Conservation (phyloP, 2,113 vertebrate species). For the Tiliqua scincoides region DNA sequence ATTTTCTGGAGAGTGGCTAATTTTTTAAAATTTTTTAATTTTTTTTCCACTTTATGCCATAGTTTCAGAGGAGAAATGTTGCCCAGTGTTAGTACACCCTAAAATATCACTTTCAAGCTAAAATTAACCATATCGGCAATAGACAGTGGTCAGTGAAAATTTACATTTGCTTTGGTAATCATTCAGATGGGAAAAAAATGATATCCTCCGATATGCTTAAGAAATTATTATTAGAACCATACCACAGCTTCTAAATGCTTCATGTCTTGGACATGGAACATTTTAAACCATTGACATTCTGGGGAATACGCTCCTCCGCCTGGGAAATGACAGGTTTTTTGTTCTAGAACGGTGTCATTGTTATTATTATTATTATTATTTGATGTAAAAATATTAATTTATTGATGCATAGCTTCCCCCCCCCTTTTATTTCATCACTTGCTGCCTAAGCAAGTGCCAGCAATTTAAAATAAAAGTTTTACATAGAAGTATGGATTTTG, state of each 20-base stretch:
- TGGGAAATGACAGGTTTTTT: constrained; percentile 59
- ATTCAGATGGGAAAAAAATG: constrained; percentile 63
- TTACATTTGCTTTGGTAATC: constrained; percentile 67
- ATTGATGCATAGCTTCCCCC: constrained; percentile 78
- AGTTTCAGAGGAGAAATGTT: constrained; percentile 73
- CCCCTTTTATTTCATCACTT: constrained; percentile 74
- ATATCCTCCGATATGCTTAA: constrained; percentile 42
- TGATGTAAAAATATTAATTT: constrained; percentile 85
- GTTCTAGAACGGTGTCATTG: constrained; percentile 70
- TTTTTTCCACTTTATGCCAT: constrained; percentile 66
- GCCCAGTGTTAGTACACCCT: constrained; percentile 64
- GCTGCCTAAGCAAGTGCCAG: constrained; percentile 65
- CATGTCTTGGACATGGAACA: constrained; percentile 42
- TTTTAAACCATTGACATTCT: constrained; percentile 38
- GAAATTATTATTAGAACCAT: constrained; percentile 58
- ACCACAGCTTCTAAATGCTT: constrained; percentile 24
- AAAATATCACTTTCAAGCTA: constrained; percentile 63
- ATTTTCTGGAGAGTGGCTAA: constrained; percentile 72
- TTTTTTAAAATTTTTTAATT: constrained; percentile 63
- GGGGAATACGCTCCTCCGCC: constrained; percentile 31
- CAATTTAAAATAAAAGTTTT: constrained; percentile 69
- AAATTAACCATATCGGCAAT: constrained; percentile 74
- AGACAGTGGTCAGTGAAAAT: constrained; percentile 76
- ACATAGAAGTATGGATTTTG: constrained; percentile 74
- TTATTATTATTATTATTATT: constrained; percentile 75